Percentiles rank a stretch among this genome's conserved stretches.
phyloP scores from a whole-genome alignment of 2,888 invertebrate species.

The Strigamia transsilvanica region DNA sequence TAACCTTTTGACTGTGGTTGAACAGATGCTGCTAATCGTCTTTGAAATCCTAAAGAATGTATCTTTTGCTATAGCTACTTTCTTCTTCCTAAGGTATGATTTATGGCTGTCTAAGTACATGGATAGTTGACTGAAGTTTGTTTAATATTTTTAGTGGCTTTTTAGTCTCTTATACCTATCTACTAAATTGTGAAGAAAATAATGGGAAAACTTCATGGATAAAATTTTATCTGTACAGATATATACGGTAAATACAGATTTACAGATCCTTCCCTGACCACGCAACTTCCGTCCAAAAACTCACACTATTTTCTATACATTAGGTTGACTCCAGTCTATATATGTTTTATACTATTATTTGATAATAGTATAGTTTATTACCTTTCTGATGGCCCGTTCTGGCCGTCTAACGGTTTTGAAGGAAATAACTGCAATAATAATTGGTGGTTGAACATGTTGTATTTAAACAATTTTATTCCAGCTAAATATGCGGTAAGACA shows the following conservation, averaged over 20 bases:
- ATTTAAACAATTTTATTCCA: slow-evolving; percentile 5
- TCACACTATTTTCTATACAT: not conserved
- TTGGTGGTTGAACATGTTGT: slow-evolving; percentile 50
- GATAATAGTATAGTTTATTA: not conserved
- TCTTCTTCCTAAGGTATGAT: not conserved
- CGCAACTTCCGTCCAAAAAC: not conserved
- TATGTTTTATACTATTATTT: slow-evolving; percentile 5
- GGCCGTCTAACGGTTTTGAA: slow-evolving; percentile 21
- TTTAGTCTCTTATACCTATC: not conserved
- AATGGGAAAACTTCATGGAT: slow-evolving; percentile 14
- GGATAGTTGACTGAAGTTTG: no score
- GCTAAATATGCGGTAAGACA: not conserved
- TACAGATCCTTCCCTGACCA: not conserved
- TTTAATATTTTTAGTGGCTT: not conserved
- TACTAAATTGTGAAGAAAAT: not conserved
- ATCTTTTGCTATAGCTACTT: not conserved
- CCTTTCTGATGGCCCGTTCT: slow-evolving; percentile 7
- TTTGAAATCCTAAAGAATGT: not conserved
- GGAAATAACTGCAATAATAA: slow-evolving; percentile 24
- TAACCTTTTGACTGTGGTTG: not conserved
- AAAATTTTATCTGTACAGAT: slow-evolving; percentile 13
- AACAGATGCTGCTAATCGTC: not conserved
- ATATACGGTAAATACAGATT: not conserved
- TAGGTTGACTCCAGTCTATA: slow-evolving; percentile 25
- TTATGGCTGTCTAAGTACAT: no score